Evolutionary conservation across 2,888 invertebrate species (phyloP).

Genomic region (Ceriagrion tenellum): DNA sequence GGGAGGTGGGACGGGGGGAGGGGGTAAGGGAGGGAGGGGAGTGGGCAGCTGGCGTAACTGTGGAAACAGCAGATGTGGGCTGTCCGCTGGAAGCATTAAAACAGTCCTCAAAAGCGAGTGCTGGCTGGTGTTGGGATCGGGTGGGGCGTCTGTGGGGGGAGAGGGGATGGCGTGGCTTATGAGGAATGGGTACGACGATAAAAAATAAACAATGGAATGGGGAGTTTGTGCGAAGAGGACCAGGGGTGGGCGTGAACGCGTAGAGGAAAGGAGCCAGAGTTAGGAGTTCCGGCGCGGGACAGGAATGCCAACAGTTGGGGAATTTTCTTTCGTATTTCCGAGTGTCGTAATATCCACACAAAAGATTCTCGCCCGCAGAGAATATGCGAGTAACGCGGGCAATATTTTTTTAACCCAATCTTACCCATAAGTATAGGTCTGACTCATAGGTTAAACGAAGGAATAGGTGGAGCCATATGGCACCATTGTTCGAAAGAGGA

Average conservation of each 20-base stretch:
- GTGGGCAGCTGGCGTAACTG: slow-evolving; percentile 22
- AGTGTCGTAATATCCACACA: background rate
- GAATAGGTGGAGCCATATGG: too few relatives aligned
- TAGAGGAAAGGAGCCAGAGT: too few relatives aligned
- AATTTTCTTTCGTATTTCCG: background rate
- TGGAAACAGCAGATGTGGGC: slow-evolving; percentile 65
- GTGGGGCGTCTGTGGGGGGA: background rate
- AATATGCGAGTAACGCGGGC: background rate
- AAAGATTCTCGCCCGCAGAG: background rate
- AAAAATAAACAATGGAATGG: background rate
- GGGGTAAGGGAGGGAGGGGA: background rate
- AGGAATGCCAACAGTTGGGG: slow-evolving; percentile 4
- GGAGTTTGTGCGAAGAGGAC: background rate
- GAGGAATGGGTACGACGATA: slow-evolving; percentile 6
- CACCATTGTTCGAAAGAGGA: background rate
- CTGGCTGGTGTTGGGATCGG: background rate
- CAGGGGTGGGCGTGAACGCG: background rate
- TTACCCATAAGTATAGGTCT: too few relatives aligned
- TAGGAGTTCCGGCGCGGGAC: background rate
- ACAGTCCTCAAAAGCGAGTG: slow-evolving; percentile 7
- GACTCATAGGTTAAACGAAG: too few relatives aligned
- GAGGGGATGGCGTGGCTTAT: too few relatives aligned
- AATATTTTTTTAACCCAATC: too few relatives aligned
- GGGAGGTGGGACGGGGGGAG: background rate
- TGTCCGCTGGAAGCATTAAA: slow-evolving; percentile 62